Evolutionary conservation across 1,140 invertebrate genomes (phyloP), one percentile per base, ranked within the genome.

Genomic region (Trissolcus basalis): DNA sequence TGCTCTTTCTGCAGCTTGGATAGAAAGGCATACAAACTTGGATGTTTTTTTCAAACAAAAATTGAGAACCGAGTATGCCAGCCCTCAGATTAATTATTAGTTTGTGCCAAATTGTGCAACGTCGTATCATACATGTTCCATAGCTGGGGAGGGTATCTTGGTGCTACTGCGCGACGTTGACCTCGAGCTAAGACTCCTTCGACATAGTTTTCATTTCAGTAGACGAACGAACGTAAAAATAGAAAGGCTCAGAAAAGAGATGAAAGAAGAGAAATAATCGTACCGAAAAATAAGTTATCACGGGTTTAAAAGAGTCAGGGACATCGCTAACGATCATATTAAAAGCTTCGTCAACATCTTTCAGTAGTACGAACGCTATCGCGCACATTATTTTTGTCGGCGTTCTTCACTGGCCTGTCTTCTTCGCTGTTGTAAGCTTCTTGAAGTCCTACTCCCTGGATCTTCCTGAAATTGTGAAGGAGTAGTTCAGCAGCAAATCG

Each of bases 1-100:
- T 54, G 51, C 9, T 54, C 51, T 16, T 54, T 54, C 5, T 54
- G 51, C n/a, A 56, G 32, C 19, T 32, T 15, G 4, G 53, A 27
- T 32, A 44, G 15, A 15, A 56, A 56, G 1, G 43, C 44, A 48
- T 58, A 58, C 13, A 58, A 58, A 47, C 41, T 48, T 0, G 12
- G 55, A 15, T 58, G 55, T 35, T 58, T 55, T 44, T 55, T 44
- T 9, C 53, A 36, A 32, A 54, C 53, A n/a, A 55, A 14, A 12
- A 55, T 44, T 0, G 39, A 44, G 16, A 55, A 55, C 3, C 39
- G 8, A 0, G 53, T 55, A 15, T 55, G 36, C 51, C 43, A 58
- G 4, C 55, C 55, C 15, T 58, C 55, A 0, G 55, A 58, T 35
- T 15, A 12, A 58, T 58, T 58, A 14, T 58, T 58, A 14, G 55